Conservation (phyloP, 2,797 vertebrate species). For the Austrolebias charrua region DNA sequence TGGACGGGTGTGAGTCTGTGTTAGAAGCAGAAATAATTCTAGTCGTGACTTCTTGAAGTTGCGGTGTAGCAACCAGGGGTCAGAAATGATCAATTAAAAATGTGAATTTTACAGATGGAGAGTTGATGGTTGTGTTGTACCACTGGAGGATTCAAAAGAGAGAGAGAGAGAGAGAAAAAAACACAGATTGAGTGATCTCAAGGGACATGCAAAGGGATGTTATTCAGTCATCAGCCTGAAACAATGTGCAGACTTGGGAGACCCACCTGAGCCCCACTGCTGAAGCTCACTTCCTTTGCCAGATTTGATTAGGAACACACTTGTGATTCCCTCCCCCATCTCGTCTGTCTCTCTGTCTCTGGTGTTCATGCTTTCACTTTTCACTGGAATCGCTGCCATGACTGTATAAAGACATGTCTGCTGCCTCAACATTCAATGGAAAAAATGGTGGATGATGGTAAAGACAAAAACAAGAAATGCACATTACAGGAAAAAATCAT, state of each 20-base stretch:
- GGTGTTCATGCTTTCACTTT: constrained; percentile 1
- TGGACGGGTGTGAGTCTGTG: constrained; percentile 8
- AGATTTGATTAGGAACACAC: constrained; percentile 43
- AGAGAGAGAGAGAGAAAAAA: too few species aligned
- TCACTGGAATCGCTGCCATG: not conserved
- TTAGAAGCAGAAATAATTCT: not conserved
- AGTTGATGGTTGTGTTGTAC: not conserved
- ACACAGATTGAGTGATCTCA: not conserved
- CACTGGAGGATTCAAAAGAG: not conserved
- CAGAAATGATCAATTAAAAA: not conserved
- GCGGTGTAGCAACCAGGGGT: not conserved
- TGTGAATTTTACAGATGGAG: not conserved
- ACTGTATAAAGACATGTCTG: not conserved
- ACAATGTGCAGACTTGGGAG: constrained; percentile 17
- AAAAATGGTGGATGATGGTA: not conserved
- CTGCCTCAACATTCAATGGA: not conserved
- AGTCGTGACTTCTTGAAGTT: not conserved
- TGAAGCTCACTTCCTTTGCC: constrained; percentile 40
- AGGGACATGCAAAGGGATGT: constrained; percentile 1
- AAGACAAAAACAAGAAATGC: not conserved
- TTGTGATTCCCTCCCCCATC: not conserved
- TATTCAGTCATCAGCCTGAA: constrained; percentile 18
- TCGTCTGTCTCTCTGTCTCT: not conserved
- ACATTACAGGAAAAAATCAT: not conserved
- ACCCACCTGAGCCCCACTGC: constrained; percentile 54